These are phyloP conservation scores for Clusia tigrina DNA, from an alignment of 2,888 invertebrate genomes.

Conservation along the genomic window DNA sequence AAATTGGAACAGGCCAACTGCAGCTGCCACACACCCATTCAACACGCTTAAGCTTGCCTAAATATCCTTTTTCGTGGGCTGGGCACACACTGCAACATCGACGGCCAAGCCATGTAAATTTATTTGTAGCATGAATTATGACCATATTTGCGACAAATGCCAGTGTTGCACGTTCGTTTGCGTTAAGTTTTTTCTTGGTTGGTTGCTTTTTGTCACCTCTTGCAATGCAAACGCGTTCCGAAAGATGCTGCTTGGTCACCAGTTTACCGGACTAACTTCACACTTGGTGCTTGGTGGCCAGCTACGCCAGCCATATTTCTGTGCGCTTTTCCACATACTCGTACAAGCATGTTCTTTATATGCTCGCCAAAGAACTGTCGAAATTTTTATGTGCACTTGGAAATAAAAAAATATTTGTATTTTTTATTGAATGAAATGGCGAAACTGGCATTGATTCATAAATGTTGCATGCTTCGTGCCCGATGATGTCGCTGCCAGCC, in stretches of 20 bases:
- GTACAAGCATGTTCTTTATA: constrained; percentile 45
- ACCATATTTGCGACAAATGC: constrained; percentile 57
- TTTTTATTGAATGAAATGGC: constrained; percentile 61
- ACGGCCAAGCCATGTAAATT: constrained; percentile 43
- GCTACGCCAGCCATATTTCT: too few species aligned
- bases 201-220: too few species aligned
- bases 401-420: constrained; percentile 42
- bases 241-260: too few species aligned
- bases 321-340: too few species aligned
- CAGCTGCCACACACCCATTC: constrained; percentile 21
- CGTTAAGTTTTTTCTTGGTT: too few species aligned
- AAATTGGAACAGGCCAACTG: too few species aligned
- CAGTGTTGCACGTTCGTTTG: constrained; percentile 24
- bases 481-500: background rate
- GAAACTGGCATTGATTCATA: constrained; percentile 60
- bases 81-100: constrained; percentile 5
- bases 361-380: constrained; percentile 52
- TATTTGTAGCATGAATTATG: constrained; percentile 61
- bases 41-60: background rate
- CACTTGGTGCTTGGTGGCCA: background rate
- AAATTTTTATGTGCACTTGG: constrained; percentile 54
- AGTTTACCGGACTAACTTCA: too few species aligned
- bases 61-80: constrained; percentile 35
- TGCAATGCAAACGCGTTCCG: too few species aligned
- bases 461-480: constrained; percentile 42